Evolutionary conservation across 2,113 vertebrate species (phyloP).

Genomic region (Cygnus buccinator): DNA sequence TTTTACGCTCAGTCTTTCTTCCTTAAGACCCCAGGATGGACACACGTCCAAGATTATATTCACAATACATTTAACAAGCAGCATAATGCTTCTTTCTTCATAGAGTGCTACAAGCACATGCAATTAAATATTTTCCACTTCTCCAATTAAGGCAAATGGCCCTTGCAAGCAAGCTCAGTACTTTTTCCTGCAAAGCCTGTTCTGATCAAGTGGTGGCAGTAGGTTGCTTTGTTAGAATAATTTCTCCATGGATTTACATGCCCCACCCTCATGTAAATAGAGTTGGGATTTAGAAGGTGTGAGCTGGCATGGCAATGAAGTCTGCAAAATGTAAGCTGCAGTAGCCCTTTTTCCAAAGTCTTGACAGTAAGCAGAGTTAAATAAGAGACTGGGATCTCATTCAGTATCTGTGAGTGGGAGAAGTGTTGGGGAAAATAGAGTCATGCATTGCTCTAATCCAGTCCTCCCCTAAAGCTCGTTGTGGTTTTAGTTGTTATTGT

Average conservation of each 20-base stretch:
- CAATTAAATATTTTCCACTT: background rate
- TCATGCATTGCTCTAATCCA: background rate
- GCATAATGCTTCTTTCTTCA: background rate
- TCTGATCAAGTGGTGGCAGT: constrained; percentile 60
- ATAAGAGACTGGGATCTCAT: constrained; percentile 33
- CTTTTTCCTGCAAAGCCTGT: constrained; percentile 21
- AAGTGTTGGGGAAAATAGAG: constrained; percentile 29
- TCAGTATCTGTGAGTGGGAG: constrained; percentile 41
- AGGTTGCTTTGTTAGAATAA: constrained; percentile 29
- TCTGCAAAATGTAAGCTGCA: constrained; percentile 12
- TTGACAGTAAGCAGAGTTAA: constrained; percentile 60
- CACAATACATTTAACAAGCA: background rate
- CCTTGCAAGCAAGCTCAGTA: background rate
- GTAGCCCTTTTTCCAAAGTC: background rate
- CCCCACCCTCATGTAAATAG: background rate
- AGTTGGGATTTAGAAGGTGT: constrained; percentile 55
- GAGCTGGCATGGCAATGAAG: constrained; percentile 35
- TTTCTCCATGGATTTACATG: background rate
- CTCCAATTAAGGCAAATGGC: background rate
- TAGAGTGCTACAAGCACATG: accelerated
- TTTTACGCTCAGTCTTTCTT: background rate
- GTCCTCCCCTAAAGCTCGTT: background rate
- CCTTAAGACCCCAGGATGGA: background rate
- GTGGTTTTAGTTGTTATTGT: background rate
- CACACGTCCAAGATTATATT: background rate